Conservation (phyloP, 1,140 invertebrate species). For the Streblospio benedicti region DNA sequence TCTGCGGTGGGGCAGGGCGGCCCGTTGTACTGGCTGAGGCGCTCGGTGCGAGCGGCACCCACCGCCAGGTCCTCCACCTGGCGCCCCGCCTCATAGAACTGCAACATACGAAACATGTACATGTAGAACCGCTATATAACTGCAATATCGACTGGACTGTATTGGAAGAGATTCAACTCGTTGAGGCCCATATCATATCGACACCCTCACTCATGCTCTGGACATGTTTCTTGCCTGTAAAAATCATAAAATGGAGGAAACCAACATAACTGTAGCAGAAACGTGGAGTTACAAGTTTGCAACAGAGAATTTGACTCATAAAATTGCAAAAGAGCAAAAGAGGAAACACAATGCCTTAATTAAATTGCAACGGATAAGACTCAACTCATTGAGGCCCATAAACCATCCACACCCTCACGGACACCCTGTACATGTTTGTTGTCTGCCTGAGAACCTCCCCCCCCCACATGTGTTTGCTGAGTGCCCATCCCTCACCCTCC, state of each 20-base stretch:
- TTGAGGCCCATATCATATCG: neutral
- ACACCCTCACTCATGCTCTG: neutral
- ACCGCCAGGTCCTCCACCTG: conserved; percentile 48
- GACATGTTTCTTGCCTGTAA: neutral
- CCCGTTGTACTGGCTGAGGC: conserved; percentile 59
- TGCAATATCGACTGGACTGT: too few species aligned
- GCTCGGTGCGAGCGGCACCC: conserved; percentile 39
- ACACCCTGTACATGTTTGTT: neutral
- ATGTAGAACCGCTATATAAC: too few species aligned
- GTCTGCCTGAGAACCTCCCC: neutral
- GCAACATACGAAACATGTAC: conserved; percentile 9
- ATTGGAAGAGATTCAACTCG: too few species aligned
- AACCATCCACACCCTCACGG: too few species aligned
- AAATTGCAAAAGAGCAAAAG: too few species aligned
- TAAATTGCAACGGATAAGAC: too few species aligned
- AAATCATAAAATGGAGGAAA: neutral
- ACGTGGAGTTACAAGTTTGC: too few species aligned
- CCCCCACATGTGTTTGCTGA: too few species aligned
- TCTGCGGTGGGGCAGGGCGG: conserved; percentile 57
- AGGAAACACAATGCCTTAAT: too few species aligned
- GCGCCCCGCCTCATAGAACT: conserved; percentile 61
- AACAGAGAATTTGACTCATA: too few species aligned
- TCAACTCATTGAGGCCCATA: too few species aligned
- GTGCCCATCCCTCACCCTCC: too few species aligned
- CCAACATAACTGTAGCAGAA: neutral